phyloP scores from a whole-genome alignment of 2,888 invertebrate species.

The Scaeva pyrastri region DNA sequence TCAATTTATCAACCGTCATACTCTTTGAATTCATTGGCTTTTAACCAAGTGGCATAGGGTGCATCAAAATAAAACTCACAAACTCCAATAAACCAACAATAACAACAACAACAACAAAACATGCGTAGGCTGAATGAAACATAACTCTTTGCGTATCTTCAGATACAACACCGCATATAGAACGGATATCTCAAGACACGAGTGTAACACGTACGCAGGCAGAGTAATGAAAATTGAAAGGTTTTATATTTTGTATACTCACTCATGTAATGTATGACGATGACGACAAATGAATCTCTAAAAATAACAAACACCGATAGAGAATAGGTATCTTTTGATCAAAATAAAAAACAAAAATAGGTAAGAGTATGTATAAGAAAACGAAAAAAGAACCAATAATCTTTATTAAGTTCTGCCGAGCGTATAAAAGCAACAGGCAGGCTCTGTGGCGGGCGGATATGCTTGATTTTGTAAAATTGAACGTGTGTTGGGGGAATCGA shows the following conservation, averaged over 20 bases:
- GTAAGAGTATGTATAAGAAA: not conserved
- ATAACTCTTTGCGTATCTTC: conserved; percentile 12
- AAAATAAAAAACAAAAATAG: conserved; percentile 18
- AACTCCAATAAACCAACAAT: not conserved
- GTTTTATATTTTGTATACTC: conserved; percentile 55
- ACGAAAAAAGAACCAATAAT: conserved; percentile 35
- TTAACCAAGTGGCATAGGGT: conserved; percentile 50
- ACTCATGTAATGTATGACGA: conserved; percentile 48
- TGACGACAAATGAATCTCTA: conserved; percentile 71
- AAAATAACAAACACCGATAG: conserved; percentile 59
- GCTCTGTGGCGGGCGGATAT: conserved; percentile 22
- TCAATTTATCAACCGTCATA: conserved; percentile 56
- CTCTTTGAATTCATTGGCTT: conserved; percentile 47
- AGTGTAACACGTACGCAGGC: conserved; percentile 51
- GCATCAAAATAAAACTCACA: conserved; percentile 35
- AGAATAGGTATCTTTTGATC: conserved; percentile 41
- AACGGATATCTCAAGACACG: conserved; percentile 49
- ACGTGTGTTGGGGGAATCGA: conserved; percentile 58
- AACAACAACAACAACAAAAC: not conserved
- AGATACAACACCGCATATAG: conserved; percentile 1
- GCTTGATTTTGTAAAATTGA: conserved; percentile 13
- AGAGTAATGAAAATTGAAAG: conserved; percentile 64
- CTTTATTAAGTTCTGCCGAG: conserved; percentile 54
- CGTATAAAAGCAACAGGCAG: not conserved
- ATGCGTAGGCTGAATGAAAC: conserved; percentile 50